phyloP scores from a whole-genome alignment of 2,113 vertebrate genomes.

The Actenoides hombroni region DNA sequence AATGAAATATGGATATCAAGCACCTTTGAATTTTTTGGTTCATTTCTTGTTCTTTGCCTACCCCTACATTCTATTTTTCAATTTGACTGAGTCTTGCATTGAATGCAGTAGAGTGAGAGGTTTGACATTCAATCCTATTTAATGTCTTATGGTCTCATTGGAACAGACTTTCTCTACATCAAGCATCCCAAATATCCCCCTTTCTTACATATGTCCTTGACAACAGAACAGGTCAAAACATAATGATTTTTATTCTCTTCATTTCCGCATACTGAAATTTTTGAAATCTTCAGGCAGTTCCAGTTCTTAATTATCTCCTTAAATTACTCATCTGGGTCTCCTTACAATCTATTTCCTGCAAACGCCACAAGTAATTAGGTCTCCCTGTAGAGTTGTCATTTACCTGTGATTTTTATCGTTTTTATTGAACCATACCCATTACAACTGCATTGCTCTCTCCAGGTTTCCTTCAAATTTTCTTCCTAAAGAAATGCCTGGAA shows the following conservation, averaged over 20 bases:
- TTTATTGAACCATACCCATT: not conserved
- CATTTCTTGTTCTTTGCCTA: not conserved
- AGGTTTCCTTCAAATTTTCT: not conserved
- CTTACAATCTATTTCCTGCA: not conserved
- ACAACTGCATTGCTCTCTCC: not conserved
- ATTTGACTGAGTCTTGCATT: not conserved
- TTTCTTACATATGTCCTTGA: not conserved
- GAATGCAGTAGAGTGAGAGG: not conserved
- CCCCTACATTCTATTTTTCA: not conserved
- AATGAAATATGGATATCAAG: not conserved
- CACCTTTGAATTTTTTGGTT: fast-evolving
- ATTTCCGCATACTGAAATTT: not conserved
- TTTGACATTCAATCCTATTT: not conserved
- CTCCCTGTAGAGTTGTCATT: not conserved
- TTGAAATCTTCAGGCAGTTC: not conserved
- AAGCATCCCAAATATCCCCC: not conserved
- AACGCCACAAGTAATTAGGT: not conserved
- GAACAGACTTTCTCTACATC: not conserved
- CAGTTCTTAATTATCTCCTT: not conserved
- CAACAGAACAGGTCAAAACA: not conserved
- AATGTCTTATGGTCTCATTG: not conserved
- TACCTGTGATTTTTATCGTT: not conserved
- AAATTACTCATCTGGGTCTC: not conserved
- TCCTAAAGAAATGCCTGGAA: not conserved
- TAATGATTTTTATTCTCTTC: not conserved